A percentile compares a stretch with the other conserved stretches of the same genome.
These are phyloP conservation scores for Drosophila asahinai DNA, from an alignment of 1,140 invertebrate species.

Conservation along the genomic window DNA sequence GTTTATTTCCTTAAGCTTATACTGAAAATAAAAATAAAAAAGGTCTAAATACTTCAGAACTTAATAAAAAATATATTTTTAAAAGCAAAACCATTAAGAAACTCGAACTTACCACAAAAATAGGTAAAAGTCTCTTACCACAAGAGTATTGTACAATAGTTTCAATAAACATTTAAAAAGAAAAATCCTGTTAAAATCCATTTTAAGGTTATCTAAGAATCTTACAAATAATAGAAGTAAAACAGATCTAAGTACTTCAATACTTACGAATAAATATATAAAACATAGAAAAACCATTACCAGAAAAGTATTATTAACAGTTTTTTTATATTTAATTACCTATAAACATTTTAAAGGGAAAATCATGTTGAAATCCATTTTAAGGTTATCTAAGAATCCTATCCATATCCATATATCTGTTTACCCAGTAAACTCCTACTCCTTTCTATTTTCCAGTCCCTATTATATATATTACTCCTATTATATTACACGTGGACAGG, in stretches of 20 bases:
- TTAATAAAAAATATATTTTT: not conserved
- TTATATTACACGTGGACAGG: conserved; percentile 10
- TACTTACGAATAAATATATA: no score
- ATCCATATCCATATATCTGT: not conserved
- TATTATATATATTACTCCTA: not conserved
- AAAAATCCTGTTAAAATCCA: no score
- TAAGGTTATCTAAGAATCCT: not conserved
- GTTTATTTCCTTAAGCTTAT: no score
- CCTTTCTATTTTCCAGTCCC: no score
- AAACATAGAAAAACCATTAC: no score
- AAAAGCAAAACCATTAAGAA: no score
- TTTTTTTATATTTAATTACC: not conserved
- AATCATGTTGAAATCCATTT: not conserved
- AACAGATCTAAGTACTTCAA: no score
- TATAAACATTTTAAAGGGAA: not conserved
- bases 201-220: no score
- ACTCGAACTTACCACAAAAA: not conserved
- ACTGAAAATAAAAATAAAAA: not conserved
- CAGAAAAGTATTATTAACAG: not conserved
- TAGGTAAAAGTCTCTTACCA: no score
- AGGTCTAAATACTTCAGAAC: not conserved
- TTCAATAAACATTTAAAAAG: not conserved
- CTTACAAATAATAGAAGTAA: no score
- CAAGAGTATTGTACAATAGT: not conserved
- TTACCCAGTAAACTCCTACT: not conserved